Evolutionary conservation across 2,113 vertebrate species (phyloP).

Genomic region (Dolichallabes microphthalmus): DNA sequence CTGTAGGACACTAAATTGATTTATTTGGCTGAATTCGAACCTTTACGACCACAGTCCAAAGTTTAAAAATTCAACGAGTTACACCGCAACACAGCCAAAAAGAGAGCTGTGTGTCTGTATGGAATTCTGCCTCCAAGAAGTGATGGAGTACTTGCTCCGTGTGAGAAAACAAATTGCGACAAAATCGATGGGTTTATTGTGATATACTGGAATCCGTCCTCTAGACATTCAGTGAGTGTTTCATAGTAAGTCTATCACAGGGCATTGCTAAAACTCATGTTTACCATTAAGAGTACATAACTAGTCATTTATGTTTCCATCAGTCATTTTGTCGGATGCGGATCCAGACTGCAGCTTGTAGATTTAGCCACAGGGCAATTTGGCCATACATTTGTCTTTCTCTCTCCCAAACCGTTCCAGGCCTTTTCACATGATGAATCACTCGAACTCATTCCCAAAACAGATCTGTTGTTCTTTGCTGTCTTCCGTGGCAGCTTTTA

Average conservation of each 20-base stretch:
- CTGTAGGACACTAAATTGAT: background rate
- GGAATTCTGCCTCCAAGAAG: background rate
- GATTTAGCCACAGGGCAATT: constrained; percentile 28
- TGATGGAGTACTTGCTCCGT: background rate
- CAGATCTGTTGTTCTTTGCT: constrained; percentile 34
- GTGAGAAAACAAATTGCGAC: background rate
- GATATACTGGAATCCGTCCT: background rate
- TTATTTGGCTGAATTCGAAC: background rate
- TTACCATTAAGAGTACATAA: background rate
- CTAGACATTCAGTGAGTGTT: background rate
- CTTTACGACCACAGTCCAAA: too few relatives aligned
- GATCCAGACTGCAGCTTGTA: constrained; percentile 30
- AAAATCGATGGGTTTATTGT: background rate
- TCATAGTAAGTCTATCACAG: background rate
- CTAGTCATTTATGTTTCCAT: constrained; percentile 11
- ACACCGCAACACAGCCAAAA: background rate
- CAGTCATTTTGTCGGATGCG: constrained; percentile 17
- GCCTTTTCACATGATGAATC: constrained; percentile 41
- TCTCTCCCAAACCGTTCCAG: constrained; percentile 28
- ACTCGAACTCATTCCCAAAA: constrained; percentile 25
- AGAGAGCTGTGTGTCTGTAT: background rate
- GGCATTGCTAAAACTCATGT: background rate
- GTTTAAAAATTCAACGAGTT: background rate
- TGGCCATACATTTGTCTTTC: constrained; percentile 25
- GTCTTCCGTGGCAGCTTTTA: constrained; percentile 13